Base-by-base conservation (phyloP, 2,113 vertebrate genomes). In the Mola mola region DNA sequence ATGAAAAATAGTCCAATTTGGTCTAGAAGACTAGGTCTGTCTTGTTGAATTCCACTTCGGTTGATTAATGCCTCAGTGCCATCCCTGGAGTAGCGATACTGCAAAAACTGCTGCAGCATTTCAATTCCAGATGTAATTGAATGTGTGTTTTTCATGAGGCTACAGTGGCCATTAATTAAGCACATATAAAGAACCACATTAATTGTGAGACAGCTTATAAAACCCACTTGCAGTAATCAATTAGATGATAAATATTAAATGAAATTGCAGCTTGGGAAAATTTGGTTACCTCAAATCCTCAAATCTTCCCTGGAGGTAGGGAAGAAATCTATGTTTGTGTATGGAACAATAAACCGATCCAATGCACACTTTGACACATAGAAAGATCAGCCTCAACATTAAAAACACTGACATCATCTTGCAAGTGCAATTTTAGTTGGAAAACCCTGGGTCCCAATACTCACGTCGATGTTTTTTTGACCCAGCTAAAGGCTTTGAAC, bases 241-340 rank as follows among this genome's bases (percentile, higher is more conserved):
- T 90, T 86, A 83, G 47, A 51, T 38, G 63, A 77, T 86, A 66
- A 87, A 80, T 82, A 88, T 88, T 83, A 46, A 66, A 71, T 79
- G 48, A 69, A 82, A 72, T 51, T 9, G 29, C 64, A 10, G 52
- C 56, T n/a, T 4, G 33, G 51, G 24, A 72, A 81, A 66, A 73
- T 66, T 77, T 60, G 82, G 61, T 83, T 72, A 80, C 70, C 79
- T 66, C 66, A 79, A 52, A 57, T 57, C 41, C 34, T 46, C 20
- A 12, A 44, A 40, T 68, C 36, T 60, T 80, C 62, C 49, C 43
- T 10, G 26, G 44, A 71, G 48, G 63, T 64, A 48, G 8, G n/a
- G n/a, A n/a, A n/a, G n/a, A n/a, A n/a, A n/a, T n/a, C n/a, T n/a
- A n/a, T n/a, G n/a, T n/a, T n/a, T n/a, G n/a, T n/a, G n/a, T n/a